These are phyloP conservation scores for Lepidurus couesii DNA, from an alignment of 1,140 invertebrate genomes.

Conservation along the genomic window DNA sequence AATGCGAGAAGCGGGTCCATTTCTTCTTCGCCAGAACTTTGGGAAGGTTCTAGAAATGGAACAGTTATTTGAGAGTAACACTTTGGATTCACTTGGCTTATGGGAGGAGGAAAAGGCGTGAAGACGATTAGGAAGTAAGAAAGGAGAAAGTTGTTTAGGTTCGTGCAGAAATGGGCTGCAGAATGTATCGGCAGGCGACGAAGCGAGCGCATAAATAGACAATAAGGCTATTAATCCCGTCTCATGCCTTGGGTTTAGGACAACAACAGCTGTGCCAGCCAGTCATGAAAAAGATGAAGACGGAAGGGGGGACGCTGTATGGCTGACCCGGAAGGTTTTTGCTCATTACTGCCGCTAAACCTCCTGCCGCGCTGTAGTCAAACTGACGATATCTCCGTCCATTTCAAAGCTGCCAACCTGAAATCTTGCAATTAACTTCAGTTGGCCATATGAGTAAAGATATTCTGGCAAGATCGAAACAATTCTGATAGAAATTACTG, in stretches of 20 bases:
- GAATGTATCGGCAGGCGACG: background rate
- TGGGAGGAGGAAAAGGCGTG: too few species aligned
- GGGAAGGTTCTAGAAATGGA: too few species aligned
- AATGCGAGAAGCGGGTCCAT: too few species aligned
- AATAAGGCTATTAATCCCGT: slow-evolving; percentile 2
- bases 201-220: background rate
- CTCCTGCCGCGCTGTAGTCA: background rate
- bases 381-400: background rate
- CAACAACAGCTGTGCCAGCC: background rate
- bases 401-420: background rate
- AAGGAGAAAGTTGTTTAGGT: background rate
- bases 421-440: background rate
- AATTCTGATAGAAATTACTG: background rate
- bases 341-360: background rate
- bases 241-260: background rate
- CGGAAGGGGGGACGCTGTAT: too few species aligned
- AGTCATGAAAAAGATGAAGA: background rate
- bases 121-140: background rate
- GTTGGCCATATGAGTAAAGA: background rate
- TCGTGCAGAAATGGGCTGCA: background rate
- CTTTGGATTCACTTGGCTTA: too few species aligned
- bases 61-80: too few species aligned
- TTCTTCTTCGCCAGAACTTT: too few species aligned
- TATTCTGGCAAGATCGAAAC: background rate
- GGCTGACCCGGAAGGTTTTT: background rate